These are phyloP conservation scores for Glyphotaelius pellucidus DNA, from an alignment of 2,888 invertebrate genomes.

Conservation along the genomic window DNA sequence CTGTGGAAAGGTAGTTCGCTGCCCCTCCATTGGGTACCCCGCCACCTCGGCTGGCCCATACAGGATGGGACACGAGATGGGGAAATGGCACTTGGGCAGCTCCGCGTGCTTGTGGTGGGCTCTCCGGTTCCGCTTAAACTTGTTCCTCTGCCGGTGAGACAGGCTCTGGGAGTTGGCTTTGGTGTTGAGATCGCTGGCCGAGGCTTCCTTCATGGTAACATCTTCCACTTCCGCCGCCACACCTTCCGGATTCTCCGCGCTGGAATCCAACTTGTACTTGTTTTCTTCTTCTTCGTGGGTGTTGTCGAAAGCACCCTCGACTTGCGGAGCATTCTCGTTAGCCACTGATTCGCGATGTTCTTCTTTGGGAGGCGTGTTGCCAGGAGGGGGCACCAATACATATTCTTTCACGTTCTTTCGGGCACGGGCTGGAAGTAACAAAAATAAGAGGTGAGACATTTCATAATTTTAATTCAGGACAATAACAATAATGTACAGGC, in stretches of 20 bases:
- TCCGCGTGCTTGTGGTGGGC: conserved; percentile 72
- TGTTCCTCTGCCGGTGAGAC: conserved; percentile 68
- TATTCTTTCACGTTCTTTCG: conserved; percentile 74
- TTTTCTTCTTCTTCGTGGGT: background rate
- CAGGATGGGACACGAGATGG: conserved; percentile 91
- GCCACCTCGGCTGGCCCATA: conserved; percentile 88
- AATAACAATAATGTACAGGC: no score
- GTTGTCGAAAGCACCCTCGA: background rate
- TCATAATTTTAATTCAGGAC: background rate
- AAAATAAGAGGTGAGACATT: background rate
- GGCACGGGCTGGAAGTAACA: conserved; percentile 71
- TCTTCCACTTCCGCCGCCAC: background rate
- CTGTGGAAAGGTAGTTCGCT: conserved; percentile 85
- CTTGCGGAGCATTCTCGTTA: background rate
- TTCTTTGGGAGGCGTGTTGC: conserved; percentile 55
- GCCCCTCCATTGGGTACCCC: conserved; percentile 70
- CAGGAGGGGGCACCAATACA: conserved; percentile 72
- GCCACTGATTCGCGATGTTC: conserved; percentile 4
- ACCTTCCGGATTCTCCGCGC: background rate
- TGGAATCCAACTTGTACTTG: conserved; percentile 25
- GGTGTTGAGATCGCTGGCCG: background rate
- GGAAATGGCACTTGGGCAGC: conserved; percentile 80
- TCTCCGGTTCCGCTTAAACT: conserved; percentile 74
- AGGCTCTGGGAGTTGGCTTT: conserved; percentile 68
- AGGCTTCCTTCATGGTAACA: background rate